Evolutionary conservation across 2,888 invertebrate species (phyloP), one percentile per base, ranked within the genome.

Genomic region (Proisotoma minuta): DNA sequence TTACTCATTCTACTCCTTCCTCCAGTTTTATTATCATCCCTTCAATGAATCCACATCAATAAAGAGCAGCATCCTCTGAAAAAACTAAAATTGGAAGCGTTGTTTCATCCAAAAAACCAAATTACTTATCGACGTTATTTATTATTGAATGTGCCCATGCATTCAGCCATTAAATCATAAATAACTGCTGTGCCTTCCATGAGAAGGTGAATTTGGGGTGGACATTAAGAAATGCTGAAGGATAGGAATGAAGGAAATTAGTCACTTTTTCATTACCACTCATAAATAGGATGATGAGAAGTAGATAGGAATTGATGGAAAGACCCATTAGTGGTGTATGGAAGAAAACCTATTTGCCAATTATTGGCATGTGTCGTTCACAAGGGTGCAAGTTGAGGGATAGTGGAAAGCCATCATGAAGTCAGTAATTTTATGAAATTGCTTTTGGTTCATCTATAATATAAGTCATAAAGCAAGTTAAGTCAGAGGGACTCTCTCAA

Each of bases 381-480:
- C 56, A 51, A 29, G 57, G 43, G 49, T 49, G 51, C n/a, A n/a
- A n/a, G 43, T 43, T 29, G 34, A 47, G 57, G 24, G 48, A 52
- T 24, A 26, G 34, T 47, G 18, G 22, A 54, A 22, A 34, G 54
- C 54, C 50, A 54, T 54, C 27, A 39, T 24, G 57, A 57, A 68
- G 67, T 62, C 62, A 59, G 62, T 68, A 68, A 67, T 62, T 68
- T 68, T 68, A 61, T 48, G 68, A 68, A 65, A 68, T 68, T 68
- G 65, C 65, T 68, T 68, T 68, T 65, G 29, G 40, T 61, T 65
- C 68, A 67, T 65, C 65, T 62, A 57, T 57, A 47, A 57, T 61
- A 61, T 61, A 61, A 61, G 56, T 61, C 61, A 57, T 61, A 57
- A 62, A 28, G 52, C 48, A 54, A 48, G 52, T 34, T 18, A 52